Evolutionary conservation across 2,797 vertebrate genomes (phyloP).

Genomic region (Capromys pilorides): DNA sequence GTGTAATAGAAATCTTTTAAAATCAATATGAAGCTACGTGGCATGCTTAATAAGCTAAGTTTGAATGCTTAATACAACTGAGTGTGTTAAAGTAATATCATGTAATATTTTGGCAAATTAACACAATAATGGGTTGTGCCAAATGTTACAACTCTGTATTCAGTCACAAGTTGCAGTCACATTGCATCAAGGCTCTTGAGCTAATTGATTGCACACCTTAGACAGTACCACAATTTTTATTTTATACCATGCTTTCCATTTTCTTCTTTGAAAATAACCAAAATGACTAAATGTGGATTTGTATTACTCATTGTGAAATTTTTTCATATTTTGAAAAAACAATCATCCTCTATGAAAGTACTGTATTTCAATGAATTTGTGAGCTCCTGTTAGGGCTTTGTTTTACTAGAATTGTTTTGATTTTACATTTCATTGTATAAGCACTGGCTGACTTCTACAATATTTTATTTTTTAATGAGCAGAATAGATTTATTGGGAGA

Average conservation of each 20-base stretch:
- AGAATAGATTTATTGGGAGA: no score
- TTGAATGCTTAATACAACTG: neutral
- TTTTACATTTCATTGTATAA: neutral
- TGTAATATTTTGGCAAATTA: slow-evolving; percentile 27
- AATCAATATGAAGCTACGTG: neutral
- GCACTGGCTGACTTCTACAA: slow-evolving; percentile 2
- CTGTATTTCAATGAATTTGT: neutral
- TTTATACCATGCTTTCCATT: neutral
- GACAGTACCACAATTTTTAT: neutral
- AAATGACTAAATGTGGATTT: slow-evolving; percentile 24
- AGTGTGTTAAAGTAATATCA: slow-evolving; percentile 48
- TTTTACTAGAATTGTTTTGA: neutral
- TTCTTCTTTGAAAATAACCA: neutral
- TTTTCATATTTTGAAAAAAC: neutral
- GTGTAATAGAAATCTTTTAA: neutral
- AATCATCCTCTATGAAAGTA: neutral
- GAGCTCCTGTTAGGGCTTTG: neutral
- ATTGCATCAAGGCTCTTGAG: neutral
- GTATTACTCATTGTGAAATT: neutral
- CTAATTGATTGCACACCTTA: neutral
- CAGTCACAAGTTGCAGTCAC: neutral
- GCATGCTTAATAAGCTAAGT: no score
- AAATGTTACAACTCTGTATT: neutral
- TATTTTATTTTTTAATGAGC: neutral
- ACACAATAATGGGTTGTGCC: neutral